Conservation (phyloP, 2,113 vertebrate species). For the Dunckerocampus dactyliophorus region DNA sequence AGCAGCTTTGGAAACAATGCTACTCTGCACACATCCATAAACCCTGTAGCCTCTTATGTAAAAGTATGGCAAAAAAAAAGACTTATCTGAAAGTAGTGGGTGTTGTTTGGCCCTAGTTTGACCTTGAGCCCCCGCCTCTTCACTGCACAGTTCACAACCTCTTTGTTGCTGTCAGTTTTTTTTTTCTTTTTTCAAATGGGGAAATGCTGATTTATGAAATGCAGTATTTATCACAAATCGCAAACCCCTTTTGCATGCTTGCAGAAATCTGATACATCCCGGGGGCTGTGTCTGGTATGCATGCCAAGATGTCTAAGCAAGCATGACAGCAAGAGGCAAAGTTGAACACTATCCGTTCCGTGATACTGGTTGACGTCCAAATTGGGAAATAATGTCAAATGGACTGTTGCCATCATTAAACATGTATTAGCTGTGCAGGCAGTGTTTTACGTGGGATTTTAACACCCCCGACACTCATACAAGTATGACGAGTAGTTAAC, state of each 20-base stretch:
- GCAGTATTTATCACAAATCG: conserved; percentile 70
- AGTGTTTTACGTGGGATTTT: too few relatives aligned
- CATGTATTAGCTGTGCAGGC: too few relatives aligned
- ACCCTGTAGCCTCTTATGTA: neutral
- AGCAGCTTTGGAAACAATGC: conserved; percentile 6
- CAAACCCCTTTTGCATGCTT: conserved; percentile 50
- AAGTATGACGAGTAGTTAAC: too few relatives aligned
- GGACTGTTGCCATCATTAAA: too few relatives aligned
- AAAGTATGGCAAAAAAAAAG: neutral
- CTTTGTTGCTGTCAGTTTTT: conserved; percentile 39
- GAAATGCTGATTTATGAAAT: conserved; percentile 71
- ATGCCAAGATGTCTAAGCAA: conserved; percentile 75
- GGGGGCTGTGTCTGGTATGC: conserved; percentile 51
- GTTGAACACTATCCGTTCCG: neutral
- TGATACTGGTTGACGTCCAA: neutral
- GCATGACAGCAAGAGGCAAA: conserved; percentile 62
- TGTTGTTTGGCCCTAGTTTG: conserved; percentile 40
- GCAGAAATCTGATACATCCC: conserved; percentile 73
- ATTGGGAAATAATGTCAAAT: neutral
- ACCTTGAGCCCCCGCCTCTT: conserved; percentile 49
- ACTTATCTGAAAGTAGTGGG: conserved; percentile 21
- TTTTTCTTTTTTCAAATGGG: conserved; percentile 33
- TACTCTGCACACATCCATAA: conserved; percentile 1
- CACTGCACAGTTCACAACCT: conserved; percentile 32
- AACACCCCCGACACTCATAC: too few relatives aligned